Evolutionary conservation across 2,888 invertebrate species (phyloP), one percentile per base, ranked within the genome.

Genomic region (Drosophila phalerata): DNA sequence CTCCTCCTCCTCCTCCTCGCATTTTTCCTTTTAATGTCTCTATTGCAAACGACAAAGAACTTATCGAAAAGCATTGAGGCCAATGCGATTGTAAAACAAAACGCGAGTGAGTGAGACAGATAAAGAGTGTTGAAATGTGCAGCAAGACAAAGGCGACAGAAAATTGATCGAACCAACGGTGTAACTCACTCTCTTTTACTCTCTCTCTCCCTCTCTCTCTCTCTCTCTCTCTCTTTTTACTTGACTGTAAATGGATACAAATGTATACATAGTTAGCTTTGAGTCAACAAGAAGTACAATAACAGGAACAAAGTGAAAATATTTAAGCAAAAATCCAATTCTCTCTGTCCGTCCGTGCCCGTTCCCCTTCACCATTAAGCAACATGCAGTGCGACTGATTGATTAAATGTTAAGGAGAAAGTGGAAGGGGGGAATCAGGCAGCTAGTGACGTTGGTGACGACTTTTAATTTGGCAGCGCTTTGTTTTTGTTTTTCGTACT

Each of bases 401-500:
- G 84, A 84, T 72, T 79, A 63, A 67, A 67, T 68, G 57, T 66
- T 57, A 56, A 19, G 34, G 22, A 40, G 19, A 17, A 17, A 10
- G 25, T 25, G 48, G 32, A 4, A 37, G 19, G 25, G 10, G 11
- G 17, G 25, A 25, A 25, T 58, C 30, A 47, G 55, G 25, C 51
- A 47, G 69, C 73, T 51, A 70, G 87, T 84, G 83, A 86, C 83
- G 84, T 86, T 86, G 77, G 60, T 67, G 87, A 72, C 80, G 72
- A 57, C 64, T 79, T 86, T 82, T 76, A 65, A 63, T 70, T 81
- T 78, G 67, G 67, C 64, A 67, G 67, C 66, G 67, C 57, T 76
- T 70, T 37, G 37, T 37, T 37, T 67, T 82, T 78, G 57, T 62
- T 78, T 40, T 67, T 61, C 40, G 74, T 67, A 64, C 73, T 78